These are phyloP conservation scores for Hydractinia symbiolongicarpus DNA, from an alignment of 30 jellyfish, hydroid and myxozoan species.

Conservation along the genomic window DNA sequence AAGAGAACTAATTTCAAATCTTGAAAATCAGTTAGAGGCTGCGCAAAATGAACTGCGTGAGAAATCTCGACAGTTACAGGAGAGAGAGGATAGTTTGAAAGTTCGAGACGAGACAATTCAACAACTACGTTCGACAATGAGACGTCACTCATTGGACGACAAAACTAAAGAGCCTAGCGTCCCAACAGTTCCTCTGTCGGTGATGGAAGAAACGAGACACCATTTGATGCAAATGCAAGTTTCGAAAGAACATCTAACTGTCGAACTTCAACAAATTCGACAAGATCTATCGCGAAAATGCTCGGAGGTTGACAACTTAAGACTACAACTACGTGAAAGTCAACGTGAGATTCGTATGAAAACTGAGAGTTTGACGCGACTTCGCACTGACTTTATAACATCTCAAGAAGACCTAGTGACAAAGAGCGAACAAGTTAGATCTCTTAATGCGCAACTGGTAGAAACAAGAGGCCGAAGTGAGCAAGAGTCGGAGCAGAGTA, in stretches of 20 bases:
- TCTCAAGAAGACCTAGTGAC: slow-evolving; percentile 29
- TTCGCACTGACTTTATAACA: slow-evolving; percentile 5
- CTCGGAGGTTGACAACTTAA: slow-evolving; percentile 7
- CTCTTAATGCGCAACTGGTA: slow-evolving; percentile 15
- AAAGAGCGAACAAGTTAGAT: slow-evolving; percentile 7
- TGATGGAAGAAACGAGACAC: slow-evolving; percentile 36
- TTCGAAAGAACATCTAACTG: slow-evolving; percentile 28
- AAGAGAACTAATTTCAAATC: slow-evolving; percentile 35
- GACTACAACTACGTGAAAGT: not conserved
- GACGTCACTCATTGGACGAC: not conserved
- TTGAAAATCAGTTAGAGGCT: slow-evolving; percentile 21
- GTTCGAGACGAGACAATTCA: slow-evolving; percentile 25
- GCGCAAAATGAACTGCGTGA: slow-evolving; percentile 11
- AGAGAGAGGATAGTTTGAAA: slow-evolving; percentile 18
- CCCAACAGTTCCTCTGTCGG: not conserved
- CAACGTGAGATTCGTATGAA: not conserved
- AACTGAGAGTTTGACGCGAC: not conserved
- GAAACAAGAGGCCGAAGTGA: slow-evolving; percentile 5
- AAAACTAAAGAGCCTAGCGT: not conserved
- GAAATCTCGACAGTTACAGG: not conserved
- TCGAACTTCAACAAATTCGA: slow-evolving; percentile 18
- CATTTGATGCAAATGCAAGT: slow-evolving; percentile 43
- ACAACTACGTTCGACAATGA: not conserved
- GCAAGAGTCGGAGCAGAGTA: not conserved
- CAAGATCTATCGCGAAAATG: not conserved